Evolutionary conservation across 2,888 invertebrate species (phyloP), one percentile per base, ranked within the genome.

Genomic region (Nomada ruficornis): DNA sequence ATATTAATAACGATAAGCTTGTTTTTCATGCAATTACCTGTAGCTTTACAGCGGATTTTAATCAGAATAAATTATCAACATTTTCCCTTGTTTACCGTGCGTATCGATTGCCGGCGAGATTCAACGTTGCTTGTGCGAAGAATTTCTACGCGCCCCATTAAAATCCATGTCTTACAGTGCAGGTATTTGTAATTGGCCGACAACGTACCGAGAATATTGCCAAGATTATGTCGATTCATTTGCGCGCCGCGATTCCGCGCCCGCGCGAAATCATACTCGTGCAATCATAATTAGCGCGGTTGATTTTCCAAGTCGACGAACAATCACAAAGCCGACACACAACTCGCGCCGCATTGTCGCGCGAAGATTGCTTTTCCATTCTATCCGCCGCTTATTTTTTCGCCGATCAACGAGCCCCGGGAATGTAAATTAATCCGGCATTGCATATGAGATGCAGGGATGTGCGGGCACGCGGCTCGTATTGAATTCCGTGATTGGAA

Each of bases 251-350:
- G 29, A 15, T 26, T 26, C 4, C 29, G 18, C 18, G 54, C 3
- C 0, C 15, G 18, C 29, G 29, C 18, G 59, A 36, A 60, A 29
- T 18, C 18, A 36, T 18, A 2, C 11, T 0, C 68, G 72, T 20
- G 54, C n/a, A 54, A 54, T 54, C n/a, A 47, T 80, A 82, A 87
- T 83, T 86, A 81, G 86, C 77, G 82, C 80, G 83, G 85, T 89
- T 87, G 88, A 89, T 86, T 89, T 89, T 89, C 85, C 88, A 85
- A 89, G 86, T 87, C 89, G 81, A 84, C 85, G 88, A 72, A 67
- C 88, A 88, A 87, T 89, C 89, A 75, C 57, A 81, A 57, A 77
- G 69, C 71, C 74, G 77, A 83, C 67, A 55, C 62, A 57, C 57
- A 44, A 15, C 59, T 18, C 59, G 52, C 75, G 64, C 71, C 60